A percentile compares a stretch with the other conserved stretches of the same genome.
These are phyloP conservation scores for Proteles cristata DNA, from an alignment of 2,113 vertebrate species.

Conservation along the genomic window DNA sequence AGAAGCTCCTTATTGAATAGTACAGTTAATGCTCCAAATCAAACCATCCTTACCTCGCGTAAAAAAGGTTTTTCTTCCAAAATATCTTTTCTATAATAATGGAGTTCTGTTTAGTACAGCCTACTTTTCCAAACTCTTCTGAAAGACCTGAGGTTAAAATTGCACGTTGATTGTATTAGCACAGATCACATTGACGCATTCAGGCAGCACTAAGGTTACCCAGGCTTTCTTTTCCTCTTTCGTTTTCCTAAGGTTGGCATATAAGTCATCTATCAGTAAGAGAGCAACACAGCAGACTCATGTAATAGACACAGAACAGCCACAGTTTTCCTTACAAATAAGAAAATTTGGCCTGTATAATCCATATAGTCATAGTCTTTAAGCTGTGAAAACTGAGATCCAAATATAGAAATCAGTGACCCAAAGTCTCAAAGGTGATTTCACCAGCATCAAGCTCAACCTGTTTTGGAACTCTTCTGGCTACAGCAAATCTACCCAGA, in stretches of 20 bases:
- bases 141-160: neutral
- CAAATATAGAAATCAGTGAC: neutral
- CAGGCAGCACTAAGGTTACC: neutral
- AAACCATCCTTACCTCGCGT: neutral
- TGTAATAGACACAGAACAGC: neutral
- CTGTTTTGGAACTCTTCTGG: neutral
- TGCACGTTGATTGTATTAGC: neutral
- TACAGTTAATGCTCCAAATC: neutral
- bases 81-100: neutral
- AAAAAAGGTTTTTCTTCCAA: neutral
- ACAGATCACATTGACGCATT: neutral
- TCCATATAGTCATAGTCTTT: neutral
- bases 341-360: neutral
- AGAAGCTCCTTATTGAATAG: neutral
- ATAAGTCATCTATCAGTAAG: neutral
- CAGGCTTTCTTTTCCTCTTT: neutral
- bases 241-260: neutral
- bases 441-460: neutral
- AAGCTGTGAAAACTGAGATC: slow-evolving; percentile 49
- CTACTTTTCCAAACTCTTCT: neutral
- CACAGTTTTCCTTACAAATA: neutral
- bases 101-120: neutral
- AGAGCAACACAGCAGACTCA: neutral
- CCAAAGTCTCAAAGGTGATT: neutral
- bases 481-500: neutral